Percentiles rank a stretch among this genome's conserved stretches.
phyloP scores from a whole-genome alignment of 2,888 invertebrate species.

The Xanthorhoe spadicearia region DNA sequence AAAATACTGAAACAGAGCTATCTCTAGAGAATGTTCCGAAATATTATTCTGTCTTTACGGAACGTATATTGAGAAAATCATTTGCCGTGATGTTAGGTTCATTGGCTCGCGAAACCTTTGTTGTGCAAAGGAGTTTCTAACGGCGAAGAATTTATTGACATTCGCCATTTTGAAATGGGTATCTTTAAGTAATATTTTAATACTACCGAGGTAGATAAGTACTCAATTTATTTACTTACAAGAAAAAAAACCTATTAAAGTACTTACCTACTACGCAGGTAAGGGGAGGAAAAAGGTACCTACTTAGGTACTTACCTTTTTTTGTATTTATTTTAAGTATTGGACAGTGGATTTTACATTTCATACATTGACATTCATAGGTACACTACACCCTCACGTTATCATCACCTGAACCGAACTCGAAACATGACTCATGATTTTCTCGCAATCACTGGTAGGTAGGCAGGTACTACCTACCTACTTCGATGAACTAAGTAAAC shows the following conservation, averaged over 20 bases:
- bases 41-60: background rate
- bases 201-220: too few species aligned
- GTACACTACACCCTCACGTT: too few species aligned
- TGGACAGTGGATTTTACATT: too few species aligned
- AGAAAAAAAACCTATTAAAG: too few species aligned
- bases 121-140: slow-evolving; percentile 12
- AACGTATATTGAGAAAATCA: slow-evolving; percentile 22
- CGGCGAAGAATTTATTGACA: background rate
- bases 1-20: background rate
- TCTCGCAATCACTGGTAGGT: slow-evolving; percentile 34
- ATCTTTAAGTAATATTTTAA: background rate
- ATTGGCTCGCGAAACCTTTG: slow-evolving; percentile 23
- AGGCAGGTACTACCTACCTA: too few species aligned
- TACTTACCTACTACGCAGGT: background rate
- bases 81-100: slow-evolving; percentile 26
- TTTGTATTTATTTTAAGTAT: too few species aligned
- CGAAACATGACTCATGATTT: slow-evolving; percentile 31
- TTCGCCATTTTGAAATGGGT: background rate
- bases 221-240: too few species aligned
- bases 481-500: slow-evolving; percentile 11
- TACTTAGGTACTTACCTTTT: too few species aligned
- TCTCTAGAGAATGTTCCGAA: slow-evolving; percentile 1
- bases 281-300: too few species aligned
- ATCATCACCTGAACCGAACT: background rate
- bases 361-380: background rate